These are phyloP conservation scores for Pelobates cultripes DNA, from an alignment of 2,797 vertebrate species.

Conservation along the genomic window DNA sequence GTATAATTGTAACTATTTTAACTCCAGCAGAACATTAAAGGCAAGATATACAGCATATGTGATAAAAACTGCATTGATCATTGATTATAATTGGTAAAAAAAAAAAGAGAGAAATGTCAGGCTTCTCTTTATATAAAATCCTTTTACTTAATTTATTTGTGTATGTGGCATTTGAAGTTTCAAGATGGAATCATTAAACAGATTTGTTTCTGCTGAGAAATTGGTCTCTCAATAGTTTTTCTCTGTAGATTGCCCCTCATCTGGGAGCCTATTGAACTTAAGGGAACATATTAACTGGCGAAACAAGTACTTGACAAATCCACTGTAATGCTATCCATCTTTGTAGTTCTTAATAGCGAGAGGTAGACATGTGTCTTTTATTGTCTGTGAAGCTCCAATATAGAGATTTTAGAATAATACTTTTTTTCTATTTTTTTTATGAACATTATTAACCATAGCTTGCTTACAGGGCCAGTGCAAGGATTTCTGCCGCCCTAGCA, in stretches of 20 bases:
- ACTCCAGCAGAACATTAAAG: background rate
- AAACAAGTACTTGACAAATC: background rate
- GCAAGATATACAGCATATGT: background rate
- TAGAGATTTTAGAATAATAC: too few species aligned
- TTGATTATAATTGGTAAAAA: slow-evolving; percentile 8
- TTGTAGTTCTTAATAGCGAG: background rate
- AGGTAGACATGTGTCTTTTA: too few species aligned
- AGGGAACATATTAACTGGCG: background rate
- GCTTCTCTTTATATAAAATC: slow-evolving; percentile 11
- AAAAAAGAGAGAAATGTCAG: slow-evolving; percentile 13
- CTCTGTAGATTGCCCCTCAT: too few species aligned
- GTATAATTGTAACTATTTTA: too few species aligned
- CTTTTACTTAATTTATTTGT: slow-evolving; percentile 29
- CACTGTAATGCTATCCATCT: background rate
- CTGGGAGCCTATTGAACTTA: background rate
- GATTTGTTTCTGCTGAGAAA: slow-evolving; percentile 25
- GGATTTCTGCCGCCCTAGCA: too few species aligned
- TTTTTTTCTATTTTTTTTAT: too few species aligned
- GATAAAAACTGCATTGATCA: slow-evolving; percentile 16
- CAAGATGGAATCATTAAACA: slow-evolving; percentile 29
- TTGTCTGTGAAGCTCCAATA: too few species aligned
- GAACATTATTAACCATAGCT: too few species aligned
- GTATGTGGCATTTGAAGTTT: background rate
- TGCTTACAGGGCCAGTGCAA: too few species aligned
- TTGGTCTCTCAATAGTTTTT: background rate